These are phyloP conservation scores for Cebuella pygmaea DNA, from an alignment of 2,797 vertebrate species.

Conservation along the genomic window DNA sequence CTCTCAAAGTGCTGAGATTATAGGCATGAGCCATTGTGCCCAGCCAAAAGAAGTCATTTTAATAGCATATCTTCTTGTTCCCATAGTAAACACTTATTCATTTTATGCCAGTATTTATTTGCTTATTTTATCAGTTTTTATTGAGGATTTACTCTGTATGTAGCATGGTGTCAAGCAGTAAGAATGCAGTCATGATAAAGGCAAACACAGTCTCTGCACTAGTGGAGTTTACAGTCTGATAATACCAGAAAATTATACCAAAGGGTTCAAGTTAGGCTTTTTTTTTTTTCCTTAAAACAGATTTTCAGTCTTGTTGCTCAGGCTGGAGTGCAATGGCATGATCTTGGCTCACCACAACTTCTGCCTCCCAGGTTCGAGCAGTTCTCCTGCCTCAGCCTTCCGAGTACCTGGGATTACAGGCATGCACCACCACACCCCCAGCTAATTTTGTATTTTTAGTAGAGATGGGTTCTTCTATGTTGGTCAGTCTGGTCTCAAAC, in stretches of 20 bases:
- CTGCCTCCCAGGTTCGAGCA: too few relatives aligned
- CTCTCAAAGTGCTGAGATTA: neutral
- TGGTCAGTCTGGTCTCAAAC: too few relatives aligned
- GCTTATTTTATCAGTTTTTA: slow-evolving; percentile 1
- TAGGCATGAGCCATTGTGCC: neutral
- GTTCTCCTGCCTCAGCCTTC: too few relatives aligned
- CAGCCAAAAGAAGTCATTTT: neutral
- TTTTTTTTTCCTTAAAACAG: too few relatives aligned
- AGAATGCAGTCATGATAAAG: neutral
- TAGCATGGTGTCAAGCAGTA: neutral
- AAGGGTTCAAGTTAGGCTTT: neutral
- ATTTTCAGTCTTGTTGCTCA: too few relatives aligned
- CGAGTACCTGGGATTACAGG: too few relatives aligned
- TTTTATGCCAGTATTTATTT: slow-evolving; percentile 36
- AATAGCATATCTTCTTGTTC: slow-evolving; percentile 17
- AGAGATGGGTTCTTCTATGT: too few relatives aligned
- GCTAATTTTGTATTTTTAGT: too few relatives aligned
- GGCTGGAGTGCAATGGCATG: too few relatives aligned
- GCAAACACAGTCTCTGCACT: neutral
- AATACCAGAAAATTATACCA: neutral
- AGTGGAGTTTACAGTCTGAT: neutral
- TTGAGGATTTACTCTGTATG: neutral
- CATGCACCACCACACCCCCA: too few relatives aligned
- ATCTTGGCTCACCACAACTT: too few relatives aligned
- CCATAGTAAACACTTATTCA: neutral